phyloP scores from a whole-genome alignment of 2,113 vertebrate species.

The Neotragus pygmaeus region DNA sequence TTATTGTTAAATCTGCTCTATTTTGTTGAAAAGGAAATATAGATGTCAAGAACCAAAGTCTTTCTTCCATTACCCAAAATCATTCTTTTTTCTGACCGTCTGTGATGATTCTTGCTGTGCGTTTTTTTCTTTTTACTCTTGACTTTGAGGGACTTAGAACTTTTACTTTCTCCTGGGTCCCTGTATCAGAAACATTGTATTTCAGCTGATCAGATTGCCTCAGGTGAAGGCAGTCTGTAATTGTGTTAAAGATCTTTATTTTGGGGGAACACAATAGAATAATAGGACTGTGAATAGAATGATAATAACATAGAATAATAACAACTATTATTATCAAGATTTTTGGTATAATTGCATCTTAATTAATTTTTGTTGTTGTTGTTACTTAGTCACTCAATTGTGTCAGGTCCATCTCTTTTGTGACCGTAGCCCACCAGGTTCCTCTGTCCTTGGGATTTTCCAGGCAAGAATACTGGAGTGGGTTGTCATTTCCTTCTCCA shows the following conservation, averaged over 20 bases:
- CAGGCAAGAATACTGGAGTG: neutral
- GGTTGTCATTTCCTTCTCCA: neutral
- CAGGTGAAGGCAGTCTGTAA: neutral
- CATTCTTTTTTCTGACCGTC: conserved; percentile 1
- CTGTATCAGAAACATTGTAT: neutral
- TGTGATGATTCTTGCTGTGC: neutral
- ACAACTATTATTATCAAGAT: neutral
- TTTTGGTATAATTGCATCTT: neutral
- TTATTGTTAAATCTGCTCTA: conserved; percentile 17
- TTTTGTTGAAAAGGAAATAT: neutral
- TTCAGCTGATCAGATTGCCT: neutral
- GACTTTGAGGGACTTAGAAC: neutral
- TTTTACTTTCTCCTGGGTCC: neutral
- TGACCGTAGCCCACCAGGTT: neutral
- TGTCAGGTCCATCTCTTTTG: accelerated
- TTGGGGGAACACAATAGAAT: neutral
- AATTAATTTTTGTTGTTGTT: neutral
- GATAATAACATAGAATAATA: neutral
- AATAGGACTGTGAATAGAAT: neutral
- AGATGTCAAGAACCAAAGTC: neutral
- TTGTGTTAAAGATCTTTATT: neutral
- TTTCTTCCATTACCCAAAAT: neutral
- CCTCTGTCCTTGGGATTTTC: neutral
- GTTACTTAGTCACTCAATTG: neutral
- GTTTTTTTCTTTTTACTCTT: neutral